Evolutionary conservation across 2,113 vertebrate species (phyloP).

Genomic region (Anser cygnoides): DNA sequence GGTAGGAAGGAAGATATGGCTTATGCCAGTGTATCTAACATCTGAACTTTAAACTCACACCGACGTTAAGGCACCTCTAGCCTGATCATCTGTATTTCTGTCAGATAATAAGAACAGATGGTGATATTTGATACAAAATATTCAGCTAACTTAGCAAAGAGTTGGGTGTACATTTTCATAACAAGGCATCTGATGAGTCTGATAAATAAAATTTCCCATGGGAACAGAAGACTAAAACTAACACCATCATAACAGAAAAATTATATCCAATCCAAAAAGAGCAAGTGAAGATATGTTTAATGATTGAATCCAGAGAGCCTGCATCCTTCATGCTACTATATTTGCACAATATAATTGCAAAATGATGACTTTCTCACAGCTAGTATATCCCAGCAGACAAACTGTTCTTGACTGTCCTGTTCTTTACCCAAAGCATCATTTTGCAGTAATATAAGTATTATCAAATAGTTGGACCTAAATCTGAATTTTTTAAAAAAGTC

Average conservation of each 20-base stretch:
- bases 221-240: slow-evolving; percentile 2
- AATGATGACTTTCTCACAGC: slow-evolving; percentile 15
- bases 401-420: neutral
- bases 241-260: neutral
- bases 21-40: slow-evolving; percentile 50
- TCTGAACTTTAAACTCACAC: slow-evolving; percentile 65
- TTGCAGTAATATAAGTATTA: neutral
- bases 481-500: neutral
- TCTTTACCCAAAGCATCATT: neutral
- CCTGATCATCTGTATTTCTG: slow-evolving; percentile 7
- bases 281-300: neutral
- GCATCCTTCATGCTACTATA: neutral
- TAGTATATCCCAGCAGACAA: neutral
- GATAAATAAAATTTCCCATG: slow-evolving; percentile 33
- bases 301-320: neutral
- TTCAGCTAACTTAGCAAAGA: neutral
- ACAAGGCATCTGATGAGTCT: neutral
- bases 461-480: neutral
- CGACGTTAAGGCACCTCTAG: neutral
- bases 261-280: neutral
- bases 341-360: neutral
- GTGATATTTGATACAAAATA: slow-evolving; percentile 43
- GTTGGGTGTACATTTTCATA: neutral
- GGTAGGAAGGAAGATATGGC: slow-evolving; percentile 71
- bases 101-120: slow-evolving; percentile 44